Evolutionary conservation across 2,888 invertebrate species (phyloP).

Genomic region (Villa cingulata): DNA sequence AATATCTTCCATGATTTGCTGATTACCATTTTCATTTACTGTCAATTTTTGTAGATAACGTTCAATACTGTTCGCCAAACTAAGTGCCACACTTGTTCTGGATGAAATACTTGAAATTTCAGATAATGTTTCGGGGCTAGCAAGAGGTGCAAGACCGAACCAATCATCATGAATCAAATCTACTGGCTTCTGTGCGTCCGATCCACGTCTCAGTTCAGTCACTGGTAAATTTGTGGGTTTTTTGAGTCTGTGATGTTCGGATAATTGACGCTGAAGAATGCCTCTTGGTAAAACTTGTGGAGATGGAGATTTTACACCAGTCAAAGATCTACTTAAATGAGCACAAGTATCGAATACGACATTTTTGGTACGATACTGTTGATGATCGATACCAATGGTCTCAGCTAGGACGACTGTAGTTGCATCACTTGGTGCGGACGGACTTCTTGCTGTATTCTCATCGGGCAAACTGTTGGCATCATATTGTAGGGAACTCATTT

Average conservation of each 20-base stretch:
- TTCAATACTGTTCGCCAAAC: slow-evolving; percentile 32
- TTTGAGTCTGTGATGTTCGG: slow-evolving; percentile 12
- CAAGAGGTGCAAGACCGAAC: slow-evolving; percentile 60
- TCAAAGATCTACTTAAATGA: neutral
- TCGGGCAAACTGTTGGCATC: slow-evolving; percentile 35
- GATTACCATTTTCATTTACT: slow-evolving; percentile 19
- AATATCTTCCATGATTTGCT: slow-evolving; percentile 28
- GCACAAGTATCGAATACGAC: slow-evolving; percentile 27
- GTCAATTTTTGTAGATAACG: slow-evolving; percentile 29
- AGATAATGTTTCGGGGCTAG: slow-evolving; percentile 69
- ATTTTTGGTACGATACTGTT: slow-evolving; percentile 17
- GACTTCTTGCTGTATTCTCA: slow-evolving; percentile 27
- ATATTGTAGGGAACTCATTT: slow-evolving; percentile 34
- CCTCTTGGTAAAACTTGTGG: slow-evolving; percentile 19
- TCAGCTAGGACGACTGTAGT: slow-evolving; percentile 25
- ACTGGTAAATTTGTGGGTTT: slow-evolving; percentile 24
- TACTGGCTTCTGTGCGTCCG: slow-evolving; percentile 28
- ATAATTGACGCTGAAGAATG: slow-evolving; percentile 14
- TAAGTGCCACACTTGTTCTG: slow-evolving; percentile 45
- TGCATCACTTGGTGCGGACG: slow-evolving; percentile 30
- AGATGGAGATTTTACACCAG: slow-evolving; percentile 14
- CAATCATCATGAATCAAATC: slow-evolving; percentile 49
- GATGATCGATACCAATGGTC: slow-evolving; percentile 7
- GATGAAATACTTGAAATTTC: slow-evolving; percentile 68
- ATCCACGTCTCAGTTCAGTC: slow-evolving; percentile 27